phyloP scores from a whole-genome alignment of 2,888 invertebrate species.

The Hymenopus coronatus region DNA sequence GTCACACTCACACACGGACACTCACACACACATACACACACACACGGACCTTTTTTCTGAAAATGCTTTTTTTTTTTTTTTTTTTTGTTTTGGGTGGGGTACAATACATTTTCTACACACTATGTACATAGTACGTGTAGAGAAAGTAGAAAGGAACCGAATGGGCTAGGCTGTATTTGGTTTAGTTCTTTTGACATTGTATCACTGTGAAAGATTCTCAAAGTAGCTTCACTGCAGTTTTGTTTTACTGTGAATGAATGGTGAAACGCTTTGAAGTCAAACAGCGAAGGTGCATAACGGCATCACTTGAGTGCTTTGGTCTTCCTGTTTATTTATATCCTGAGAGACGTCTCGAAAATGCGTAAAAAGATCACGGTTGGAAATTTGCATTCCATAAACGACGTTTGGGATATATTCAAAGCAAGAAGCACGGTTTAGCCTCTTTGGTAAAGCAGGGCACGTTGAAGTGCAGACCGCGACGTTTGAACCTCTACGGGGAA shows the following conservation, averaged over 20 bases:
- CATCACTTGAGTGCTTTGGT: not conserved
- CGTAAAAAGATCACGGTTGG: not conserved
- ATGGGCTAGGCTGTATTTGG: no score
- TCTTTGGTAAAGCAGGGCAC: not conserved
- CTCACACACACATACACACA: no score
- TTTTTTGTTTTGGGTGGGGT: no score
- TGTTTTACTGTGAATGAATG: not conserved
- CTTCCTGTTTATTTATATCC: not conserved
- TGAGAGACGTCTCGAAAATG: not conserved
- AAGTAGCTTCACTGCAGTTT: not conserved
- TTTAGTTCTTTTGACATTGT: no score
- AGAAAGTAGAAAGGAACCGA: no score
- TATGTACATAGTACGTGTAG: no score
- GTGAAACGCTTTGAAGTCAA: not conserved
- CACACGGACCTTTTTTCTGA: no score
- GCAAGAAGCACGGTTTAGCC: not conserved
- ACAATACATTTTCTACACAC: no score
- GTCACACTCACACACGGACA: no score
- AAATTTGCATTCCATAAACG: not conserved
- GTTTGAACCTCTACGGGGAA: not conserved
- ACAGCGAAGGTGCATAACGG: not conserved
- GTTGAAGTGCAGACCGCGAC: not conserved
- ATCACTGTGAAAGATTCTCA: no score
- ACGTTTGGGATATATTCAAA: not conserved
- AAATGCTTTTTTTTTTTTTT: no score